Conservation (phyloP, 2,888 invertebrate species). For the Falcaria lacertinaria region DNA sequence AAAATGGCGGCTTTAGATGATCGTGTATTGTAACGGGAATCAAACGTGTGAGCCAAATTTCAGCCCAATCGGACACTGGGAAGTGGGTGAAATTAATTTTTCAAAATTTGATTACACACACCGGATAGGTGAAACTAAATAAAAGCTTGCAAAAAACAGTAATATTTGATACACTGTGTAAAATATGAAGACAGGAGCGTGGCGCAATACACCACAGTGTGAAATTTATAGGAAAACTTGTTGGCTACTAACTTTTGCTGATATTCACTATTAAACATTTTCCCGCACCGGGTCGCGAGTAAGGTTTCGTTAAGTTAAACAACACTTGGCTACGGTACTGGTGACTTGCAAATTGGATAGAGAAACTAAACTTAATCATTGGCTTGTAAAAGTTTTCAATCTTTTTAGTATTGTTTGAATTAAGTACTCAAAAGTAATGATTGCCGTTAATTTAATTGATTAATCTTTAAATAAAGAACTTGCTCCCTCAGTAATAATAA, state of each 20-base stretch:
- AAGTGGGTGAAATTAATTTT: no score
- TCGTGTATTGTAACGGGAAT: no score
- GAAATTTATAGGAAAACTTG: slow-evolving; percentile 54
- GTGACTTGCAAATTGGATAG: neutral
- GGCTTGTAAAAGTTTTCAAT: neutral
- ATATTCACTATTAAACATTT: slow-evolving; percentile 27
- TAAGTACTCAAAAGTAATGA: no score
- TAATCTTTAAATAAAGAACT: no score
- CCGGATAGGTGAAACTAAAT: no score
- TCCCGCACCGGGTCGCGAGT: slow-evolving; percentile 23
- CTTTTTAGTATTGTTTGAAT: neutral
- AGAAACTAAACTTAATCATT: neutral
- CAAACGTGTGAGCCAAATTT: no score
- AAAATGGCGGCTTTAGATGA: no score
- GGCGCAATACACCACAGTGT: slow-evolving; percentile 32
- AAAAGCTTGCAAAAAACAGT: no score
- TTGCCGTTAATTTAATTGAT: no score
- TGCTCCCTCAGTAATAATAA: no score
- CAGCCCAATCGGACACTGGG: no score
- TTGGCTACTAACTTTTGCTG: slow-evolving; percentile 29
- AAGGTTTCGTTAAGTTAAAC: slow-evolving; percentile 3
- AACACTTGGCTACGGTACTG: neutral
- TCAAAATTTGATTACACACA: no score
- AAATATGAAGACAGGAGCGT: slow-evolving; percentile 8
- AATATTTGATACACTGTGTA: neutral